Evolutionary conservation across 2,797 vertebrate species (phyloP), one percentile per base, ranked within the genome.

Genomic region (Sebastes minor): DNA sequence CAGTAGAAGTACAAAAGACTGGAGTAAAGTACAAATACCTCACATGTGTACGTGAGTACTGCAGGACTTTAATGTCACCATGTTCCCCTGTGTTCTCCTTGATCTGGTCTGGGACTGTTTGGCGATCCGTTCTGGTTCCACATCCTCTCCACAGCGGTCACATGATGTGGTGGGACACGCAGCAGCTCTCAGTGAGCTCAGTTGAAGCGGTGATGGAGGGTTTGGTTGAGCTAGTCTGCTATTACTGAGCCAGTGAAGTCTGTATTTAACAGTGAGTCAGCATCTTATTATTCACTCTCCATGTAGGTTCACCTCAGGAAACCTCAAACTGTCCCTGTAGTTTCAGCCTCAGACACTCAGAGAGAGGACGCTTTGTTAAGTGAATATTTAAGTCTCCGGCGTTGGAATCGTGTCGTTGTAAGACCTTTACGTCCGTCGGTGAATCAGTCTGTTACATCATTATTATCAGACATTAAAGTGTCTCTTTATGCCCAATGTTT

Each of bases 261-360:
- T 81, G 73, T 72, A 13, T 61, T 81, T 76, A 76, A 72, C 68
- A n/a, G 2, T 33, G 56, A 74, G 64, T 59, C 70, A 55, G 33
- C 69, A 13, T 77, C 69, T 67, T 16, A 62, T 75, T 56, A 70
- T 71, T 71, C 59, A 5, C 23, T 32, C 57, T 83, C 35, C 20
- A 25, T 71, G 23, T 59, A 23, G 7, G 18, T 11, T 56, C 55
- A 56, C 42, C 66, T 35, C 66, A 57, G 33, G 18, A 22, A 52
- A 16, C 35, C 22, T 52, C 23, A 23, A 25, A 25, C 12, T 56
- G 55, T 57, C 55, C 55, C 55, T 25, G 23, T 27, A 13, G 23
- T 57, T 16, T 27, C 23, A 57, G 55, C 23, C 55, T 56, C 22
- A 52, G 20, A 20, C 46, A 20, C 20, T 52, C 46, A 3, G 53